Base-by-base conservation (phyloP, 2,113 vertebrate species). In the Megaceryle torquata region DNA sequence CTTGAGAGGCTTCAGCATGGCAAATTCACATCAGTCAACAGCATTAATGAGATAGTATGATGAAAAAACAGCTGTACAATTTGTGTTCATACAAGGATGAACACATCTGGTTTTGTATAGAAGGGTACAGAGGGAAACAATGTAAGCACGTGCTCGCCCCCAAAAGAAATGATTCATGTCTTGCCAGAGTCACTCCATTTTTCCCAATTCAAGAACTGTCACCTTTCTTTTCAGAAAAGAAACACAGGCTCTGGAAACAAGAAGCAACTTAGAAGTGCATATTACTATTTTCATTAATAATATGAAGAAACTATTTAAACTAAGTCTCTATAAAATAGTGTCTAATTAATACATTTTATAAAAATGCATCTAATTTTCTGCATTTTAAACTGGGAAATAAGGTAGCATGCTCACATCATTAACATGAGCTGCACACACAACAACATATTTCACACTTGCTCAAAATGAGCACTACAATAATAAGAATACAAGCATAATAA, bases 41-140 rank as follows among this genome's bases (percentile, higher is more conserved):
- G 61, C 63, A 48, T 35, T 79, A 82, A 64, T 15, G 41, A 96
- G 19, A 35, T 6, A 24, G 87, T 54, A 84, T 60, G 78, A 82
- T 35, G 85, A 94, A 65, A 57, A 89, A 93, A 84, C 74, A 93
- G 90, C 92, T 69, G 85, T 75, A 61, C 9, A 15, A 2, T 56
- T 51, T 65, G 78, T 79, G 60, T 39, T 78, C 78, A 33, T 31
- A 50, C 82, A 59, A 26, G 81, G 78, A 60, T 43, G 74, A 89
- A 78, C 82, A 88, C 93, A 96, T 87, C 92, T 94, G 95, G 89
- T 64, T 97, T 82, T 79, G 78, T 6, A 78, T 6, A 81, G 75
- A 79, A 92, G 39, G 63, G 86, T 91, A 91, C 37, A 88, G 51
- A 92, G 64, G 80, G 72, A 92, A 95, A 91, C 81, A 63, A 41